A percentile compares a stretch with the other conserved stretches of the same genome.
Evolutionary conservation across 2,888 invertebrate genomes (phyloP).

Genomic region (Andrena camellia): DNA sequence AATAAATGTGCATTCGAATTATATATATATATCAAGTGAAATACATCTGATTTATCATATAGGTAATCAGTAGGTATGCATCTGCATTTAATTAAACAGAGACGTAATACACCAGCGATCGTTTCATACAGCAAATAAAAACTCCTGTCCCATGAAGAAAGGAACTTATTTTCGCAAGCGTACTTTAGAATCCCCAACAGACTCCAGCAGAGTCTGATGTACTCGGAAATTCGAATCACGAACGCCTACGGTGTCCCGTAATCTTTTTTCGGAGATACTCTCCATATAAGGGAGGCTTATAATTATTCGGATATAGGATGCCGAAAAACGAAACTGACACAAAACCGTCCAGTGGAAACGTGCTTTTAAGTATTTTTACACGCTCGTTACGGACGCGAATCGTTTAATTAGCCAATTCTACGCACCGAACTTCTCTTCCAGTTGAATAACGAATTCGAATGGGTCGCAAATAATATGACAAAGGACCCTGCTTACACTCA

Average conservation of each 20-base stretch:
- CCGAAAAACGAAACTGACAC: conserved; percentile 22
- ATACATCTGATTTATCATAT: too few species aligned
- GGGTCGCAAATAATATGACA: too few species aligned
- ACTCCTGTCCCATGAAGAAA: background rate
- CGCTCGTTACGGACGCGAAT: background rate
- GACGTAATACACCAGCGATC: too few species aligned
- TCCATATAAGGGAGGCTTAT: conserved; percentile 38
- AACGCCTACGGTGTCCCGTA: conserved; percentile 39
- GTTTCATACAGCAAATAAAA: too few species aligned
- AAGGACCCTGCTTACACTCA: background rate
- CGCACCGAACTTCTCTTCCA: background rate
- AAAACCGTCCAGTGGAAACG: background rate
- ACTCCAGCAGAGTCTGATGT: background rate
- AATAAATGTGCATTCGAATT: too few species aligned
- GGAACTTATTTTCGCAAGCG: background rate
- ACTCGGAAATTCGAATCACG: conserved; percentile 38
- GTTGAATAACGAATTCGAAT: background rate
- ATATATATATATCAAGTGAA: too few species aligned
- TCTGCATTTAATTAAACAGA: too few species aligned
- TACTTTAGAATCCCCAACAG: background rate
- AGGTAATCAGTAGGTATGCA: too few species aligned
- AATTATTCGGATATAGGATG: conserved; percentile 48
- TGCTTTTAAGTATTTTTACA: background rate
- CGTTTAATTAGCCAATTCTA: background rate
- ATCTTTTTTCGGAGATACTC: conserved; percentile 29